Base-by-base conservation (phyloP, 2,113 vertebrate species). In the Panurus biarmicus region DNA sequence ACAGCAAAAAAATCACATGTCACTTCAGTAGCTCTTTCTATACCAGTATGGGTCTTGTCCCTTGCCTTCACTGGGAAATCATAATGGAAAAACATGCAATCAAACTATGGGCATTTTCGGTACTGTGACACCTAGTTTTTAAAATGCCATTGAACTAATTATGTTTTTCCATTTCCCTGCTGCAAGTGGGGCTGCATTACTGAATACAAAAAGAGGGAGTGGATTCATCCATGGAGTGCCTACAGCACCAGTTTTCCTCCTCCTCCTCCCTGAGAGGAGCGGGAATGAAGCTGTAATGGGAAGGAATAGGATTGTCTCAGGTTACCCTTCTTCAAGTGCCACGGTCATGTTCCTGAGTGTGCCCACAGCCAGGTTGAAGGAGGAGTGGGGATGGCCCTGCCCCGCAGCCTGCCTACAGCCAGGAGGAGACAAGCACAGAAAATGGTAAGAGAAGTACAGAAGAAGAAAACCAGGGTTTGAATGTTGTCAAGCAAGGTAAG, bases 341-440 rank as follows among this genome's bases (percentile, higher is more conserved):
- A 72, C 3, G 0, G 90, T 94, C 91, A 87, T 75, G 66, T 94
- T 97, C 78, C 89, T 96, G 77, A 96, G 89, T 56, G 95, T 89
- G 35, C 95, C 94, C 66, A 97, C 42, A 0, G 80, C 93, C 61
- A 97, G 66, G 44, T 94, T 96, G 92, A 97, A 98, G 90, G 97
- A 96, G 40, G 94, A 92, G 8, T 72, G 75, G 3, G 93, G 93
- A 50, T 97, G 95, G 71, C 90, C 89, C 64, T 94, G 91, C 45
- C 66, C 67, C 2, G 95, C 96, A 58, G 96, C 97, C 90, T 79
- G 51, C 92, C 97, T 97, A 25, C 31, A 78, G 50, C 7, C 44
- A 18, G 79, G 47, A 64, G 61, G 80, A 85, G 20, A 91, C 19
- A 28, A 48, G 62, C 40, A 50, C 25, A 73, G 35, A 50, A 42